These are phyloP conservation scores for Platygyra sinensis DNA, from an alignment of 64 coral and sea anemone species.

Conservation along the genomic window DNA sequence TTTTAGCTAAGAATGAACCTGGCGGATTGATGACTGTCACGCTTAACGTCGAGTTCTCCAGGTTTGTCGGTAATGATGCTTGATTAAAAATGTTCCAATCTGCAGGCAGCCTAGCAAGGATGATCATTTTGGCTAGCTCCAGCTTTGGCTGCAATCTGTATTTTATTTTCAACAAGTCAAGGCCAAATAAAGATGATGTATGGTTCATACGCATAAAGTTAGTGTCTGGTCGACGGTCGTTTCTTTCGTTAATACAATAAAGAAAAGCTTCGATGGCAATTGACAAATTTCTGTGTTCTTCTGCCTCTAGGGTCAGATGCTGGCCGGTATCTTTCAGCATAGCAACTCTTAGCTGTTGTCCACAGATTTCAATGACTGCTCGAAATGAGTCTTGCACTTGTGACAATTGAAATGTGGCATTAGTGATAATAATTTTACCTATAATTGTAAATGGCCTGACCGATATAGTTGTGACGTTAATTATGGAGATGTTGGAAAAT, in stretches of 20 bases:
- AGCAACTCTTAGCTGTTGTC: not conserved
- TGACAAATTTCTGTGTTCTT: no score
- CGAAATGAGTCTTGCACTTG: not conserved
- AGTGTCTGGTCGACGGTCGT: not conserved
- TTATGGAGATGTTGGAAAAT: not conserved
- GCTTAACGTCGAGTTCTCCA: conserved; percentile 20
- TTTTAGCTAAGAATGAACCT: no score
- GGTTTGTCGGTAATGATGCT: not conserved
- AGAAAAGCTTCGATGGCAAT: not conserved
- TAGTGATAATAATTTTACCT: not conserved
- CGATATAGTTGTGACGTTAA: not conserved
- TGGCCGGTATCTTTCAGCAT: not conserved
- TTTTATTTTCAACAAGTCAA: not conserved
- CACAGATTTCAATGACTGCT: not conserved
- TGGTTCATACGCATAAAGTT: not conserved
- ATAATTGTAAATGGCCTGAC: not conserved
- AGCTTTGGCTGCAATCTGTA: not conserved
- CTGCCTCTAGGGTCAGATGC: not conserved
- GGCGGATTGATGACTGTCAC: no score
- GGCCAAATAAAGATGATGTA: not conserved
- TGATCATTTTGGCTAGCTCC: not conserved
- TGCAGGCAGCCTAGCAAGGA: not conserved
- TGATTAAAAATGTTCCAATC: conserved; percentile 37
- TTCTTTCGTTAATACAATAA: not conserved
- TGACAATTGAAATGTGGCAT: conserved; percentile 2